phyloP scores from a whole-genome alignment of 2,888 invertebrate genomes.

The Podotricha telesiphe region DNA sequence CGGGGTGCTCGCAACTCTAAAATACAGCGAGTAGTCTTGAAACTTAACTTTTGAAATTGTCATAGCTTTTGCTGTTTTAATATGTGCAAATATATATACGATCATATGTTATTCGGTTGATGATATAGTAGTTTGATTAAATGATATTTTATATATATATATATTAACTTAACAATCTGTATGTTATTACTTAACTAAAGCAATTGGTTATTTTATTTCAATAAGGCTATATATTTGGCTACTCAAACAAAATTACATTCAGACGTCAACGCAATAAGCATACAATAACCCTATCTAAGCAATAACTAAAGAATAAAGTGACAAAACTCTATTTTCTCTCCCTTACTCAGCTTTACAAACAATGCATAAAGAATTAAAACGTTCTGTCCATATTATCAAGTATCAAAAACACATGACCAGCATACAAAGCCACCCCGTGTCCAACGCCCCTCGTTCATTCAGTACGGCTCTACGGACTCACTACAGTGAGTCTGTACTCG shows the following conservation, averaged over 20 bases:
- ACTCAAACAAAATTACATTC: too few species aligned
- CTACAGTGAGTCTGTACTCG: not conserved
- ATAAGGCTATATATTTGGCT: not conserved
- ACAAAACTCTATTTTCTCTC: not conserved
- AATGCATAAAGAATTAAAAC: not conserved
- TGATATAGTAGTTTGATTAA: constrained; percentile 26
- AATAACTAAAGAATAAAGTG: not conserved
- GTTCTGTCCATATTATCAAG: not conserved
- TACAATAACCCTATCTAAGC: not conserved
- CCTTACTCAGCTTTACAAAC: not conserved
- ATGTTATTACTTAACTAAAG: too few species aligned
- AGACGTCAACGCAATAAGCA: too few species aligned
- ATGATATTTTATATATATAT: too few species aligned
- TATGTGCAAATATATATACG: constrained; percentile 12
- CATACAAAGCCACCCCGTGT: constrained; percentile 37
- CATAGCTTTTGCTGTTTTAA: constrained; percentile 24
- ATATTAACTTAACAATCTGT: too few species aligned
- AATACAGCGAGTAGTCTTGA: constrained; percentile 61
- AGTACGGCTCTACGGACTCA: constrained; percentile 48
- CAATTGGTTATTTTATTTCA: too few species aligned
- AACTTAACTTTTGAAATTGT: constrained; percentile 52
- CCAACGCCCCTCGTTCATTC: constrained; percentile 64
- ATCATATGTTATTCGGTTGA: not conserved
- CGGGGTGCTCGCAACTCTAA: constrained; percentile 62
- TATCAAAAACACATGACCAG: constrained; percentile 6